A percentile compares a stretch with the other conserved stretches of the same genome.
Conservation (phyloP, 2,113 vertebrate genomes). For the Paralichthys olivaceus region DNA sequence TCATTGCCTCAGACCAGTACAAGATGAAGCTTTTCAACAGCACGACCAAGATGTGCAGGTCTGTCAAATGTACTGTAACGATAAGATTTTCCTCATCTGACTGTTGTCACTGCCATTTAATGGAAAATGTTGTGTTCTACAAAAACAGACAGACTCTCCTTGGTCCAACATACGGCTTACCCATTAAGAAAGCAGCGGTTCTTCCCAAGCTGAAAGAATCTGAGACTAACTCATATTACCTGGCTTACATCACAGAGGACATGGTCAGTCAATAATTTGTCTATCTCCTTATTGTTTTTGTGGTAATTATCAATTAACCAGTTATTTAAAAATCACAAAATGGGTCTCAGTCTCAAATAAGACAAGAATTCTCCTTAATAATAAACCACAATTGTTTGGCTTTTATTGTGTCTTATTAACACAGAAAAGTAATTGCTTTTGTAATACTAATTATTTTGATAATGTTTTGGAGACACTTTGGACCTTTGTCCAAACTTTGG, state of each 20-base stretch:
- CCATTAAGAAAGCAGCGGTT: slow-evolving; percentile 85
- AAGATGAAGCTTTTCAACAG: slow-evolving; percentile 94
- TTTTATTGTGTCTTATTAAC: no score
- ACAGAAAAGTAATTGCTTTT: no score
- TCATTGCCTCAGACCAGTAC: slow-evolving; percentile 86
- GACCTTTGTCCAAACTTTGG: no score
- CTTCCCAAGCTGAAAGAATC: slow-evolving; percentile 74
- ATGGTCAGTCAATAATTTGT: slow-evolving; percentile 80
- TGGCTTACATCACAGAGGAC: slow-evolving; percentile 90
- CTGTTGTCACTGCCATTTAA: background rate
- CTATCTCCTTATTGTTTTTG: background rate
- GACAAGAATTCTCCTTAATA: background rate
- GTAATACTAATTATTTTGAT: no score
- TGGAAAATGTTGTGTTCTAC: slow-evolving; percentile 13
- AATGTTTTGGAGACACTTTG: background rate
- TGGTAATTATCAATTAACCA: background rate
- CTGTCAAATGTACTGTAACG: slow-evolving; percentile 5
- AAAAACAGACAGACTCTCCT: slow-evolving; percentile 87
- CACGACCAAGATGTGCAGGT: slow-evolving; percentile 94
- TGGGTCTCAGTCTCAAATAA: no score
- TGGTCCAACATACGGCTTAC: slow-evolving; percentile 89
- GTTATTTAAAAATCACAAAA: no score
- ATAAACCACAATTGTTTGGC: no score
- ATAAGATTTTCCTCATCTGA: background rate
- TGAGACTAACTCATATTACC: slow-evolving; percentile 74